Base-by-base conservation (phyloP, 1,140 invertebrate genomes). In the Vollenhovia emeryi region DNA sequence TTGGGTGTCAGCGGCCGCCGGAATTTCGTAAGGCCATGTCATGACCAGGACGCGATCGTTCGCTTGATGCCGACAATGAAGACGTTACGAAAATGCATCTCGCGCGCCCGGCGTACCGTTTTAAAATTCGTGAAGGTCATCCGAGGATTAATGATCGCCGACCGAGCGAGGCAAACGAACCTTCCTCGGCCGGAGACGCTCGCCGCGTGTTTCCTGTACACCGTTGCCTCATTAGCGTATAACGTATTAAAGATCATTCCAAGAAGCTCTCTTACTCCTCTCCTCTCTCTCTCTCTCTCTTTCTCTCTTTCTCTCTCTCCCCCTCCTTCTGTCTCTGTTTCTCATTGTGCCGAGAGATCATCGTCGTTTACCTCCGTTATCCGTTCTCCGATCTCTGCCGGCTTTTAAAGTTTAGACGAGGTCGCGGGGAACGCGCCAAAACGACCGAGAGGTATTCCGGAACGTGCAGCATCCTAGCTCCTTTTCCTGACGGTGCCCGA, bases 121-220 rank as follows among this genome's bases (percentile, higher is more conserved):
- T 87, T 78, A 87, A 66, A 73, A 87, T 88, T 83, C 66, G 73
- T 52, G 80, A 85, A 87, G 73, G 80, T 88, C 68, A 75, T 4
- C 48, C 68, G 64, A 40, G 71, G 80, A 88, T 82, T 87, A 88
- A 87, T 78, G 87, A 87, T 87, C 69, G 40, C 57, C 85, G 69
- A 71, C n/a, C 55, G 18, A 59, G 36, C 40, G 69, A 48, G 86
- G 86, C 86, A 73, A 75, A 87, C 69, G 80, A 88, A 88, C 71
- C 66, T 84, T 80, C 27, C 76, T 69, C 15, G 24, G 24, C 21
- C 57, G 11, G 45, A 87, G 79, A 69, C 55, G 62, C 7, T 79
- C 27, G 36, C 55, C 43, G 43, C 48, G 66, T 52, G 57, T 88
- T 85, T 88, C 86, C 87, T 87, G 71, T 87, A 64, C 64, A 57